Conservation (phyloP, 2,888 invertebrate genomes). For the Lymantria dispar region DNA sequence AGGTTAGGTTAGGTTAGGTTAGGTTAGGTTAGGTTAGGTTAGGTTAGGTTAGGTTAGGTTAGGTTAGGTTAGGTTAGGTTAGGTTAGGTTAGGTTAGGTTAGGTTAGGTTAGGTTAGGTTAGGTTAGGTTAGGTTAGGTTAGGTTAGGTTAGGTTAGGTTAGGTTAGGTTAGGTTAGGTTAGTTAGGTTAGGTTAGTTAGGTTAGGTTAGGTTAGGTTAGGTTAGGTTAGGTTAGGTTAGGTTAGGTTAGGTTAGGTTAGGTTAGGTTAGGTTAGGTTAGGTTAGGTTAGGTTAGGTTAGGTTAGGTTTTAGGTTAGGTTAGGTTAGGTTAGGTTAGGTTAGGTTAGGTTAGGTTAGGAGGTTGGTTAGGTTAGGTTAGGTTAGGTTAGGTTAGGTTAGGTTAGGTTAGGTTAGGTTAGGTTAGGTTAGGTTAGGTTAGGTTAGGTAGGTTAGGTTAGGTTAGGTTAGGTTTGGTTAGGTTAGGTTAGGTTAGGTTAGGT, state of each 20-base stretch:
- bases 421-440: constrained; percentile 24
- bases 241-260: constrained; percentile 21
- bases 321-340: constrained; percentile 9
- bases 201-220: constrained; percentile 19
- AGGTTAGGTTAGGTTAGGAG: constrained; percentile 15
- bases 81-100: constrained; percentile 8
- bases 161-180: constrained; percentile 25
- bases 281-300: constrained; percentile 22
- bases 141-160: neutral
- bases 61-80: constrained; percentile 10
- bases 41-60: neutral
- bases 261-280: constrained; percentile 21
- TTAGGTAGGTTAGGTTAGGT: constrained; percentile 20
- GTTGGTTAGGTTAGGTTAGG: too few species aligned
- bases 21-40: neutral
- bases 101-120: neutral
- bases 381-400: constrained; percentile 18
- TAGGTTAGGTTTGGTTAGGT: constrained; percentile 30
- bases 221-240: constrained; percentile 19
- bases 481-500: constrained; percentile 25
- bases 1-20: neutral
- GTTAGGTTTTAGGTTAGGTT: constrained; percentile 12
- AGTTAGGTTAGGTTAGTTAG: constrained; percentile 12
- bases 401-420: constrained; percentile 17
- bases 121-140: neutral